Evolutionary conservation across 1,140 invertebrate genomes (phyloP).

Genomic region (Penaeus chinensis): DNA sequence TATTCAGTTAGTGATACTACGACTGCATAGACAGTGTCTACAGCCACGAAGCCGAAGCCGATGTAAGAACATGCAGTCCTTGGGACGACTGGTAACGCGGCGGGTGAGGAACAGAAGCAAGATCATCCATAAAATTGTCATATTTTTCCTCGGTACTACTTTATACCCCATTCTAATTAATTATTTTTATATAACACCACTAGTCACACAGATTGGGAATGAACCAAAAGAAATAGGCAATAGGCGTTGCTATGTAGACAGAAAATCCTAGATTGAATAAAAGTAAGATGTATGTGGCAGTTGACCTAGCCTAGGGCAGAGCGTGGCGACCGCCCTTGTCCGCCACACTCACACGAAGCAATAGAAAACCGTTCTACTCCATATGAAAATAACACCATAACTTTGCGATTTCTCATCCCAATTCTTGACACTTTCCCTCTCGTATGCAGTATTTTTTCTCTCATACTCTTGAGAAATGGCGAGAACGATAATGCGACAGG

Average conservation of each 20-base stretch:
- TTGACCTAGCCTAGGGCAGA: too few relatives aligned
- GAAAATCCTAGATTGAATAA: too few relatives aligned
- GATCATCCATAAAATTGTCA: neutral
- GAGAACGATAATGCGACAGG: too few relatives aligned
- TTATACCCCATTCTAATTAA: too few relatives aligned
- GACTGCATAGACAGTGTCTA: too few relatives aligned
- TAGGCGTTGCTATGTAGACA: too few relatives aligned
- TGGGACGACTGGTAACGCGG: conserved; percentile 41
- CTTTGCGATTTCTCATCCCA: conserved; percentile 29
- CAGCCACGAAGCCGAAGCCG: conserved; percentile 2
- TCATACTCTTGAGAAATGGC: neutral
- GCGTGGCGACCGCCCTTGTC: too few relatives aligned
- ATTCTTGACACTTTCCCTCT: conserved; percentile 33
- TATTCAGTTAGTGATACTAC: neutral
- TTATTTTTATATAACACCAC: too few relatives aligned
- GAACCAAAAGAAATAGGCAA: too few relatives aligned
- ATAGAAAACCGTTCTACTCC: conserved; percentile 28
- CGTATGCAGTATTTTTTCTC: neutral
- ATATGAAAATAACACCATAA: conserved; percentile 26
- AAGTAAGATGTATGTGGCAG: too few relatives aligned
- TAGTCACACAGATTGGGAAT: too few relatives aligned
- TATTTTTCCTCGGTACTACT: too few relatives aligned
- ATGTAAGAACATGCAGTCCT: conserved; percentile 29
- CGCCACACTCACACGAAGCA: conserved; percentile 23
- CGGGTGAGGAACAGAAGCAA: neutral